Evolutionary conservation across 2,797 vertebrate genomes (phyloP).

Genomic region (Poliocrania exsul): DNA sequence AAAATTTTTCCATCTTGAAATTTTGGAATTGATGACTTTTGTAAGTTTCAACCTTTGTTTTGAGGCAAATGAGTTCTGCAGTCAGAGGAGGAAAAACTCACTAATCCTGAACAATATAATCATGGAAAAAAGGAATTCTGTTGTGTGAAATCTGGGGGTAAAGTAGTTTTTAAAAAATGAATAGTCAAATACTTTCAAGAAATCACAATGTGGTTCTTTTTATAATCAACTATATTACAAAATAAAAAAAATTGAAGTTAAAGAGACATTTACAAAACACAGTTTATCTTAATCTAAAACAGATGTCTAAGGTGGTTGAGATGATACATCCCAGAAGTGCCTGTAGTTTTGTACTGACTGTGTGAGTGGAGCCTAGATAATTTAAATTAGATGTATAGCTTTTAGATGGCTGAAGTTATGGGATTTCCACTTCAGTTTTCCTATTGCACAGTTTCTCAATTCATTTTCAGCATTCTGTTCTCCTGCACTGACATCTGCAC

Average conservation of each 20-base stretch:
- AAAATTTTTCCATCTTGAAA: background rate
- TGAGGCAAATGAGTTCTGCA: background rate
- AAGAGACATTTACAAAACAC: background rate
- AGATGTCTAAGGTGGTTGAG: background rate
- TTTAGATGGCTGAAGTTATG: background rate
- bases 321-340: background rate
- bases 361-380: background rate
- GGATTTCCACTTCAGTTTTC: background rate
- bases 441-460: background rate
- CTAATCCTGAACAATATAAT: background rate
- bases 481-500: background rate
- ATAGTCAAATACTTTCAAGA: background rate
- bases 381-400: background rate
- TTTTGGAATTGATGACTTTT: background rate
- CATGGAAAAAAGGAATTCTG: accelerated
- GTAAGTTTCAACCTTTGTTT: background rate
- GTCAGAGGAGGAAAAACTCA: background rate
- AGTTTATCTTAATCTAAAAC: background rate
- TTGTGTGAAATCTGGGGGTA: background rate
- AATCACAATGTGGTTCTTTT: background rate
- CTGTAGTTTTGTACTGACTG: background rate
- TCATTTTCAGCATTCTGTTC: background rate
- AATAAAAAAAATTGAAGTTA: background rate
- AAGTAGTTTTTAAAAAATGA: background rate
- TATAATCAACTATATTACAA: background rate